Conservation (phyloP, 2,797 vertebrate genomes). For the Xerus rutilus region DNA sequence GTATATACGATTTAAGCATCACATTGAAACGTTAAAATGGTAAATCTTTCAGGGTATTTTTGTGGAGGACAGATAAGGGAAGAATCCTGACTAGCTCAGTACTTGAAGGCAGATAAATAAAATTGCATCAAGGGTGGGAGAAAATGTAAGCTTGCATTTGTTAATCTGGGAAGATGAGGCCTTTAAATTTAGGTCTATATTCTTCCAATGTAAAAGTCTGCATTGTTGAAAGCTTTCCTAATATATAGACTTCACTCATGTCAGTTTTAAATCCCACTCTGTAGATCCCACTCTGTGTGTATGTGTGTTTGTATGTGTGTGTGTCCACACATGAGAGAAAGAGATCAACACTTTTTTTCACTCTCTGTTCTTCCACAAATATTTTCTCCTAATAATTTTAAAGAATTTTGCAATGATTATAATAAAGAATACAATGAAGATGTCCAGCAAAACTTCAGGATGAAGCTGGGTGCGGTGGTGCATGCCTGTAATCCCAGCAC, state of each 20-base stretch:
- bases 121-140: not conserved
- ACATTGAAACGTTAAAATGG: not conserved
- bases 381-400: not conserved
- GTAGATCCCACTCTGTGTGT: not conserved
- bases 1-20: not conserved
- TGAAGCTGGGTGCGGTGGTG: not conserved
- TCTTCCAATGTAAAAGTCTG: not conserved
- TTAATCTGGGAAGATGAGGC: not conserved
- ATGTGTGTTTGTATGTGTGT: not conserved
- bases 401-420: not conserved
- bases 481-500: too few relatives aligned
- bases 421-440: not conserved
- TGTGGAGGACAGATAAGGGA: not conserved
- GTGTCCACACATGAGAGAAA: not conserved
- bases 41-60: conserved; percentile 31
- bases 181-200: not conserved
- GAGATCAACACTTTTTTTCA: not conserved
- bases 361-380: not conserved
- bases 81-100: not conserved
- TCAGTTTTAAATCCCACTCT: not conserved
- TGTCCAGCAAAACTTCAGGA: not conserved
- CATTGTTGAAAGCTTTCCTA: not conserved
- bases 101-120: not conserved
- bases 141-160: not conserved
- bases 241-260: not conserved